These are phyloP conservation scores for Ophion obscuratus DNA, from an alignment of 2,888 invertebrate species.

Conservation along the genomic window DNA sequence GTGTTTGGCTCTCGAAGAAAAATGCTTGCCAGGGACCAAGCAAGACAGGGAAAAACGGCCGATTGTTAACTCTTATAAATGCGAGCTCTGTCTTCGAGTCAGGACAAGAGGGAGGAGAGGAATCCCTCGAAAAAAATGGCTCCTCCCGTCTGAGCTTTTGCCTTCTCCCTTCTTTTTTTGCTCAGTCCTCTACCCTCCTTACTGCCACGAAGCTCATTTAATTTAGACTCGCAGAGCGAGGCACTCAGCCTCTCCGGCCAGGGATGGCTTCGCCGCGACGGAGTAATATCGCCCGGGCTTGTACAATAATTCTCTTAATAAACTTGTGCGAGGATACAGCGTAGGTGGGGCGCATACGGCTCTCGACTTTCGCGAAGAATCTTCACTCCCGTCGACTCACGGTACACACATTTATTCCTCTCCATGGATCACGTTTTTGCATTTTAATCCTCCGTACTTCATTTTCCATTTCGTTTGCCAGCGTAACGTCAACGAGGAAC, in stretches of 20 bases:
- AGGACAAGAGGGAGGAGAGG: constrained; percentile 12
- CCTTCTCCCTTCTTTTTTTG: neutral
- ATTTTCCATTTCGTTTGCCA: too few species aligned
- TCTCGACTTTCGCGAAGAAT: too few species aligned
- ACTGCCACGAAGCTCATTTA: constrained; percentile 27
- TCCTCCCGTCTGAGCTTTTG: neutral
- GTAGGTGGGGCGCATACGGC: neutral
- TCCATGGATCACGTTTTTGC: neutral
- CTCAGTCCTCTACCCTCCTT: neutral
- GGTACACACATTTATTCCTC: neutral
- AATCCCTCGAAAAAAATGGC: constrained; percentile 32
- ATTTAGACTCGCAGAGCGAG: constrained; percentile 23
- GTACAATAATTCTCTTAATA: constrained; percentile 49
- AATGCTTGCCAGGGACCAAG: neutral
- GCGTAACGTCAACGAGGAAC: too few species aligned
- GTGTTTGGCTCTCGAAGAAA: constrained; percentile 11
- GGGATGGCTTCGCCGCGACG: constrained; percentile 20
- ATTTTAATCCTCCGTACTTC: neutral
- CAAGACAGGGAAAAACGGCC: constrained; percentile 7
- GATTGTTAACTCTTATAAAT: constrained; percentile 46
- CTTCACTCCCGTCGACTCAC: too few species aligned
- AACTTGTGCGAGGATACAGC: constrained; percentile 20
- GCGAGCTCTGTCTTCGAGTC: constrained; percentile 41
- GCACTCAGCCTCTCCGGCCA: constrained; percentile 6
- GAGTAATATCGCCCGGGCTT: constrained; percentile 31